Evolutionary conservation across 2,113 vertebrate species (phyloP).

Genomic region (Zosterops borbonicus): DNA sequence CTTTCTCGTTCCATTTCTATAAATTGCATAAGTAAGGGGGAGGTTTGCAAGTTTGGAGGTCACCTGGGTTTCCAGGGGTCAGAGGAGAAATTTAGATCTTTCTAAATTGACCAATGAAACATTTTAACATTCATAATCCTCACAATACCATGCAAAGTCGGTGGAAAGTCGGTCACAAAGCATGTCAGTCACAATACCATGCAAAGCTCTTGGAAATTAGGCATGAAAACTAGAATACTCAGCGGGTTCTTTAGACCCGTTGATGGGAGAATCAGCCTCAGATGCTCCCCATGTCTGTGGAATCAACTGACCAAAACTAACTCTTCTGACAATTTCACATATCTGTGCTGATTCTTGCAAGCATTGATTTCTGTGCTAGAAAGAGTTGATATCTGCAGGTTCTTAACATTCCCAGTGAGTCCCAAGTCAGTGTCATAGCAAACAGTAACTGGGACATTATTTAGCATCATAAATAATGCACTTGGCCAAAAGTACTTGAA

Average conservation of each 20-base stretch:
- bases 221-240: background rate
- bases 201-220: background rate
- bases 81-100: background rate
- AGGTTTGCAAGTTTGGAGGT: background rate
- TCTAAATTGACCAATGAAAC: background rate
- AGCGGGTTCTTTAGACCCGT: background rate
- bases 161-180: background rate
- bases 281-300: background rate
- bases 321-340: background rate
- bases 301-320: background rate
- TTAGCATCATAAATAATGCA: background rate
- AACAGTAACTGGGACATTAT: background rate
- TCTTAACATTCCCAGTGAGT: background rate
- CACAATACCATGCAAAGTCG: background rate
- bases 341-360: background rate
- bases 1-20: slow-evolving; percentile 35
- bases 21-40: background rate
- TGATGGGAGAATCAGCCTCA: background rate
- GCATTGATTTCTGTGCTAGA: background rate
- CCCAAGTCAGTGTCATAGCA: background rate
- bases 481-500: background rate
- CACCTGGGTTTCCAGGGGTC: background rate
- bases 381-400: background rate
- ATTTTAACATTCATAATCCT: background rate
- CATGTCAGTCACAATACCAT: background rate